Percentiles rank a stretch among this genome's conserved stretches.
Evolutionary conservation across 1,140 invertebrate species (phyloP).

Genomic region (Wasmannia auropunctata): DNA sequence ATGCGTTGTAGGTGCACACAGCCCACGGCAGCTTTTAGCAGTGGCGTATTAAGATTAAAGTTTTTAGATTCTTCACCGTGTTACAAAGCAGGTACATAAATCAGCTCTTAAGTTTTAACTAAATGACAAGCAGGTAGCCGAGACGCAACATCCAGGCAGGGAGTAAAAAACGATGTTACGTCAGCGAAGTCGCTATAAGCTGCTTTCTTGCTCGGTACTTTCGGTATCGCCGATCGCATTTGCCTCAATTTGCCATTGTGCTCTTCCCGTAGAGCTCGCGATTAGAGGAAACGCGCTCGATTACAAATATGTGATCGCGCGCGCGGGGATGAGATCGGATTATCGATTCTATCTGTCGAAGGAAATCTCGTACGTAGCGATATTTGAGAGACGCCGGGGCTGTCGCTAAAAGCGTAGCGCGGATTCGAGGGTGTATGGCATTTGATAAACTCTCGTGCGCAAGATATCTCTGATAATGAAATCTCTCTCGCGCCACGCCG

Average conservation of each 20-base stretch:
- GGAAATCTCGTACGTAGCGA: not conserved
- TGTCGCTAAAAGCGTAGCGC: slow-evolving; percentile 8
- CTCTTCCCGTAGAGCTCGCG: not conserved
- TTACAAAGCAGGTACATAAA: slow-evolving; percentile 33
- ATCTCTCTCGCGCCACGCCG: slow-evolving; percentile 14
- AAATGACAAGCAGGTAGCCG: slow-evolving; percentile 30
- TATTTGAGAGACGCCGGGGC: slow-evolving; percentile 32
- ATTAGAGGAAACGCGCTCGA: not conserved
- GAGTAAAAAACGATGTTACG: slow-evolving; percentile 43
- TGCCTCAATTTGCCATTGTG: slow-evolving; percentile 21
- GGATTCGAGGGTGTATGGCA: not conserved
- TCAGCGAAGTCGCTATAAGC: slow-evolving; percentile 36
- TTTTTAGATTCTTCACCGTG: slow-evolving; percentile 30
- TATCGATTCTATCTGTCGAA: not conserved
- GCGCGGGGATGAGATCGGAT: not conserved
- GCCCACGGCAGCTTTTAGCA: not conserved
- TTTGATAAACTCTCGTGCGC: slow-evolving; percentile 20
- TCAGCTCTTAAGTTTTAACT: slow-evolving; percentile 55
- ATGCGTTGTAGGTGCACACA: not conserved
- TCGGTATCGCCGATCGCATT: slow-evolving; percentile 16
- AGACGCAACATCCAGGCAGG: not conserved
- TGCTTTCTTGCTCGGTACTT: slow-evolving; percentile 4
- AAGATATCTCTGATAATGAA: slow-evolving; percentile 42
- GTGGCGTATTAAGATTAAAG: slow-evolving; percentile 23
- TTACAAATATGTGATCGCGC: slow-evolving; percentile 25